Base-by-base conservation (phyloP, 2,113 vertebrate species). In the Hymenochirus boettgeri region DNA sequence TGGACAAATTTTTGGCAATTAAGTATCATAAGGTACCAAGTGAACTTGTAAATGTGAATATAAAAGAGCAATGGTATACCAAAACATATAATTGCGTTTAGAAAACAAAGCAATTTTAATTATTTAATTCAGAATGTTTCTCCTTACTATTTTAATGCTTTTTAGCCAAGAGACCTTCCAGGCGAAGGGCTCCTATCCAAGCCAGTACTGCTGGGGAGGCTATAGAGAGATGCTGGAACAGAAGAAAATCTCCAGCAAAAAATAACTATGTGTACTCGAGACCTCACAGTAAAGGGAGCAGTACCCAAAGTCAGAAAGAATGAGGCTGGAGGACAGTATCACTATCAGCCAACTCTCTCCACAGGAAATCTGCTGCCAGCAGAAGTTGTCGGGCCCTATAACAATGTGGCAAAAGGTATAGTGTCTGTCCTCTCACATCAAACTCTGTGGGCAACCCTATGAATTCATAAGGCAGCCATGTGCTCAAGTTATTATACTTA, bases 151-250 rank as follows among this genome's bases (percentile, higher is more conserved):
- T 72, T 74, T 69, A 63, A 33, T 56, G 6, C 73, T 57, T 27
- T 77, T 61, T 65, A 97, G 93, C 86, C 83, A 51, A 86, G 77
- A 87, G 83, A 61, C 76, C 87, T 0, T 57, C 70, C 6, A 91
- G 80, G 79, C 92, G 80, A 26, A 79, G 83, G 10, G 83, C 86
- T 45, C 88, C 90, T 0, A 95, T 98, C 81, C 83, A 84, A 50
- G 96, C 95, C 65, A 91, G 80, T 87, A 93, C 93, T 0, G 94
- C 94, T 0, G 93, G 95, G 42, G 96, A 99, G 75, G 96, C 96
- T 78, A 99, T 99, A 31, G 94, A 89, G 97, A 93, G 87, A 97
- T 99, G 95, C 77, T 98, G 82, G 95, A 97, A 74, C 92, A 94
- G 84, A 98, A 98, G 82, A 90, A 80, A 72, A 95, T 98, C 76